Evolutionary conservation across 2,888 invertebrate genomes (phyloP).

Genomic region (Catonia carolina): DNA sequence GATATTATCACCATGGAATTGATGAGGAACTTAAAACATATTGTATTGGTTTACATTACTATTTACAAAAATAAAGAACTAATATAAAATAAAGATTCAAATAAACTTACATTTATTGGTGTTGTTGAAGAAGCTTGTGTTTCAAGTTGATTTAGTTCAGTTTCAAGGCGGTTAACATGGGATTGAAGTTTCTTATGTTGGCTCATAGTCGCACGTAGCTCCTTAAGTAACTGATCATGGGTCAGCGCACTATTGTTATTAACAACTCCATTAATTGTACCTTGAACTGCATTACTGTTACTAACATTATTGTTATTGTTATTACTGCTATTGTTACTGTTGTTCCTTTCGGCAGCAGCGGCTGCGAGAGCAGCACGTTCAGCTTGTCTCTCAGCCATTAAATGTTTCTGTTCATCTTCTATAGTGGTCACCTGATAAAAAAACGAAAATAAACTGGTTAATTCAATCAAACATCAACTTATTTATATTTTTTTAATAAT

Average conservation of each 20-base stretch:
- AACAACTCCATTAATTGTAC: not conserved
- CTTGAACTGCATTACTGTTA: not conserved
- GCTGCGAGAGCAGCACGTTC: slow-evolving; percentile 47
- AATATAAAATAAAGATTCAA: no score
- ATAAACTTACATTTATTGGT: slow-evolving; percentile 27
- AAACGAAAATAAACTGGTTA: no score
- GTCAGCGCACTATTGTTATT: slow-evolving; percentile 44
- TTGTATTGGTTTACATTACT: no score
- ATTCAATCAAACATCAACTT: not conserved
- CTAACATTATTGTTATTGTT: not conserved
- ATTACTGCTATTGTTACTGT: not conserved
- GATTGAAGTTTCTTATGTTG: slow-evolving; percentile 78
- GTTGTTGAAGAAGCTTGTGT: slow-evolving; percentile 9
- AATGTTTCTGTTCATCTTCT: slow-evolving; percentile 68
- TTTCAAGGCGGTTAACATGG: slow-evolving; percentile 46
- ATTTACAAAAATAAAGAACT: no score
- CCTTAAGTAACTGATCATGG: slow-evolving; percentile 75
- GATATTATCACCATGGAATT: no score
- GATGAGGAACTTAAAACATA: no score
- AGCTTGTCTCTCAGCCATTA: slow-evolving; percentile 65
- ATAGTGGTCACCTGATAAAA: slow-evolving; percentile 57
- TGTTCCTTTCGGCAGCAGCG: not conserved
- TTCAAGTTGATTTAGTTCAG: slow-evolving; percentile 22
- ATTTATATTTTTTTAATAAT: not conserved
- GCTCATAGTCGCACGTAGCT: slow-evolving; percentile 76